These are phyloP conservation scores for Acyrthosiphon pisum DNA, from an alignment of 1,140 invertebrate genomes.

Conservation along the genomic window DNA sequence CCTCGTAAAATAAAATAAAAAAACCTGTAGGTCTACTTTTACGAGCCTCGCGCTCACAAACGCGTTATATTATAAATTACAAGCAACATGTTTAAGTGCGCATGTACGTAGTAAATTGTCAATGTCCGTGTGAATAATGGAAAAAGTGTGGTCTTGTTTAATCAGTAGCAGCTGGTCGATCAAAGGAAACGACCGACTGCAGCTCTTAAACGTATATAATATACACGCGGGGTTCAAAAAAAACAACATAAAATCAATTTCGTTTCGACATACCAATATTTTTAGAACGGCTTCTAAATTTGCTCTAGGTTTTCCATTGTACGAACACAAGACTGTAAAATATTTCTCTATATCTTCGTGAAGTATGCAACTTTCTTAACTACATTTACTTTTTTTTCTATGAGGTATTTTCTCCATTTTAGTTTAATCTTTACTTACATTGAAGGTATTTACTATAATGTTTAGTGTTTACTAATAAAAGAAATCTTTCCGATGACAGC, in stretches of 20 bases:
- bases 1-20: slow-evolving; percentile 29
- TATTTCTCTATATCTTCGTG: background rate
- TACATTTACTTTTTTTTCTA: background rate
- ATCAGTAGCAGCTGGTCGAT: slow-evolving; percentile 49
- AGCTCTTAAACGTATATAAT: background rate
- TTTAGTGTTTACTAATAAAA: background rate
- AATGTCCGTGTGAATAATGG: slow-evolving; percentile 44
- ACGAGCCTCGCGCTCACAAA: background rate
- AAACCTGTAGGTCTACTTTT: slow-evolving; percentile 27
- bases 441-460: background rate
- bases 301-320: background rate
- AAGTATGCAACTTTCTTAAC: background rate
- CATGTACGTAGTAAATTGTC: slow-evolving; percentile 41
- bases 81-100: background rate
- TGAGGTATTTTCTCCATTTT: background rate
- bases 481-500: background rate
- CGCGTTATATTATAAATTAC: slow-evolving; percentile 14
- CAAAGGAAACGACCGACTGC: slow-evolving; percentile 43
- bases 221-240: background rate
- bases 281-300: background rate
- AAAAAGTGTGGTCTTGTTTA: slow-evolving; percentile 42
- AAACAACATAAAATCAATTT: slow-evolving; percentile 22
- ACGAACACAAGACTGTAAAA: background rate
- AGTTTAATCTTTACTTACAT: background rate
- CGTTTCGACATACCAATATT: background rate